Base-by-base conservation (phyloP, 2,888 invertebrate species). In the Agrypnus murinus region DNA sequence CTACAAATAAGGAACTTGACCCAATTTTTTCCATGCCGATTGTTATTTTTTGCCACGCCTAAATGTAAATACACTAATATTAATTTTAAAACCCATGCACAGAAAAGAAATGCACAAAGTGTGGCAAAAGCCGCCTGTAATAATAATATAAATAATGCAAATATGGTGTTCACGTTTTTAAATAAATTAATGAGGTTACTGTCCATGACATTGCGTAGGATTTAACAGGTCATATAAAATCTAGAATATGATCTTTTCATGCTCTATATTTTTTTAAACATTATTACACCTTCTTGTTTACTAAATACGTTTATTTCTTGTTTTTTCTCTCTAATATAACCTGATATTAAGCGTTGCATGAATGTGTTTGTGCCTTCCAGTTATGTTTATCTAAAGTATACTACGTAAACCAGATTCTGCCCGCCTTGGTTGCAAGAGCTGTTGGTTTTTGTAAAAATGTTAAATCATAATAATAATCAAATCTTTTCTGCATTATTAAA, bases 201-300 rank as follows among this genome's bases (percentile, higher is more conserved):
- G 66, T 46, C 66, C 66, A 25, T 67, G 66, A 67, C 59, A 59
- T 67, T 60, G 66, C 66, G 66, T 59, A 60, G 66, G 66, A 31
- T 17, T 36, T 38, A 40, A 59, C 36, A 36, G 55, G 55, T 55
- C 55, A 36, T 36, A 55, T 38, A 36, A 14, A 55, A 55, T 55
- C 55, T 55, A 55, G 55, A 55, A 55, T 40, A 67, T 32, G 59
- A 65, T 65, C 32, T 58, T 19, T 65, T 65, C 58, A 48, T 65
- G 65, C 65, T 65, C 65, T 57, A 65, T 57, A 65, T 65, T 58
- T 58, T 48, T 36, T 58, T 9, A 55, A 36, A 45, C 55, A 19
- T 57, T 55, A 55, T 65, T 63, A 45, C 55, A 57, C 64, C 46
- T 64, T 53, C 55, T 65, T 34, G 58, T 58, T 57, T 58, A 48